Evolutionary conservation across 2,797 vertebrate genomes (phyloP).

Genomic region (Rhyacichthys aspro): DNA sequence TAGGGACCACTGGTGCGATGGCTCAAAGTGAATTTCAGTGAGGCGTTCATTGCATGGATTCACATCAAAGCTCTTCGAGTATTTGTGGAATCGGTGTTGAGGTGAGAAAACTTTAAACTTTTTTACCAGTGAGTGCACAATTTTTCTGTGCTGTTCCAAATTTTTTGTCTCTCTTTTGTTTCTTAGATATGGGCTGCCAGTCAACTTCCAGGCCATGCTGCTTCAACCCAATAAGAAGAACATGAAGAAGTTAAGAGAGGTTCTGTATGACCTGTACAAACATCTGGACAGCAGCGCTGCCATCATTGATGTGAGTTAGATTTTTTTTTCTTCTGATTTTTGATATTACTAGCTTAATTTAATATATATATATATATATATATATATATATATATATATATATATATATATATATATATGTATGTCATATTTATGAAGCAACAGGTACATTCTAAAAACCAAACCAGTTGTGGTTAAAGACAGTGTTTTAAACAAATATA

Average conservation of each 20-base stretch:
- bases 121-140: not conserved
- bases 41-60: constrained; percentile 99
- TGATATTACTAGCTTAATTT: too few species aligned
- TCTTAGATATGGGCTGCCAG: constrained; percentile 93
- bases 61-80: constrained; percentile 97
- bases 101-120: constrained; percentile 81
- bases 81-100: constrained; percentile 97
- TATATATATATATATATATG: too few species aligned
- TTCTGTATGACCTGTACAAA: constrained; percentile 93
- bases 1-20: constrained; percentile 97
- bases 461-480: too few species aligned
- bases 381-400: too few species aligned
- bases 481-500: not conserved
- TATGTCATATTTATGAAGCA: too few species aligned
- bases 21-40: constrained; percentile 99
- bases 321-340: not conserved
- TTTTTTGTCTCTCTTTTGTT: constrained; percentile 21
- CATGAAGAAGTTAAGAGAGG: constrained; percentile 97
- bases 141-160: not conserved
- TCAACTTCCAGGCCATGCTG: constrained; percentile 99
- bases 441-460: too few species aligned
- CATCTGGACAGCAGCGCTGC: constrained; percentile 96
- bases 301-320: constrained; percentile 91
- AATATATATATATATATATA: too few species aligned
- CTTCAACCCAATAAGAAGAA: constrained; percentile 98